Conservation (phyloP, 35 echinoderm and acorn worm species). For the Eucidaris tribuloides region DNA sequence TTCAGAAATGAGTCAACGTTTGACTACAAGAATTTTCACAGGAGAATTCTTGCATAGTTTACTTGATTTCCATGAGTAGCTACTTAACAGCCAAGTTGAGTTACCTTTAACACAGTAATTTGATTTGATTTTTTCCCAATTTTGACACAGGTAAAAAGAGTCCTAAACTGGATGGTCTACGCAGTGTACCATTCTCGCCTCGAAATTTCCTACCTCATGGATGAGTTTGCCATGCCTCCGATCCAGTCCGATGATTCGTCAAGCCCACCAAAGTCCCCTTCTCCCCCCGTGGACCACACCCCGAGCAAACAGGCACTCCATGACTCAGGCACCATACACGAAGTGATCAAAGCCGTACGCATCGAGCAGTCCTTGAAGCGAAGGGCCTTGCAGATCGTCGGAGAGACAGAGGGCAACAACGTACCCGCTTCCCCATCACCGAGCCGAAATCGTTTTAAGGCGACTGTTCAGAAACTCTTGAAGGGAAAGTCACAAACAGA, state of each 20-base stretch:
- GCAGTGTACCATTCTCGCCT: constrained; percentile 71
- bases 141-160: constrained; percentile 88
- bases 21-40: too few species aligned
- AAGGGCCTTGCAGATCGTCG: not conserved
- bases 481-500: not conserved
- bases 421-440: not conserved
- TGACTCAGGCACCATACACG: constrained; percentile 54
- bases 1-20: too few species aligned
- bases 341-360: constrained; percentile 30
- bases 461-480: constrained; percentile 8
- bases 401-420: not conserved
- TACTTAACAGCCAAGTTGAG: too few species aligned
- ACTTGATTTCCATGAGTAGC: too few species aligned
- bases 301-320: constrained; percentile 7
- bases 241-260: not conserved
- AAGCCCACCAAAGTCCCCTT: constrained; percentile 1
- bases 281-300: not conserved
- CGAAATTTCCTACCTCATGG: constrained; percentile 83
- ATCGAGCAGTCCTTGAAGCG: not conserved
- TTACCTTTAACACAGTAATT: too few species aligned
- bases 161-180: constrained; percentile 82
- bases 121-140: too few species aligned
- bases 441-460: not conserved
- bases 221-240: constrained; percentile 76
- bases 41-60: too few species aligned